Conservation (phyloP, 2,888 invertebrate species). For the Podotricha telesiphe region DNA sequence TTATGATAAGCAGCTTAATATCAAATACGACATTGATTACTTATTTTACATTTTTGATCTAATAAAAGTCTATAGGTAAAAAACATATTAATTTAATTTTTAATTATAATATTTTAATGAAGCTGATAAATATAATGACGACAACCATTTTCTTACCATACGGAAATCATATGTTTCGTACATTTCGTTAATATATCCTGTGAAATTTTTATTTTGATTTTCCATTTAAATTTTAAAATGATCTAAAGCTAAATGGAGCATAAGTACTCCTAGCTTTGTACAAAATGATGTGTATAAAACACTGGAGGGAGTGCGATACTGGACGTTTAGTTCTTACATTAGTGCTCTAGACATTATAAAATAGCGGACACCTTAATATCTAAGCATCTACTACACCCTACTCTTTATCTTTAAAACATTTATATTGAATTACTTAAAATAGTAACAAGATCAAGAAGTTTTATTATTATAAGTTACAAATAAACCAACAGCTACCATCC, state of each 20-base stretch:
- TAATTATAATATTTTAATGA: no score
- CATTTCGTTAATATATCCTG: neutral
- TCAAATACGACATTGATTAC: no score
- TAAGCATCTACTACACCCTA: conserved; percentile 38
- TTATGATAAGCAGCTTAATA: no score
- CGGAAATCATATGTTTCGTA: neutral
- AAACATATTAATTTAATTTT: no score
- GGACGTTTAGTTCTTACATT: conserved; percentile 66
- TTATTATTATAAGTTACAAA: conserved; percentile 16
- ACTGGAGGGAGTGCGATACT: conserved; percentile 84
- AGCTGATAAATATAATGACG: no score
- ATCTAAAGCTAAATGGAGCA: conserved; percentile 64
- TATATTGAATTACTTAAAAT: conserved; percentile 13
- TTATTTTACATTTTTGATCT: no score
- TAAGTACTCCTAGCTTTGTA: conserved; percentile 72
- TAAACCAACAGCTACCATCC: neutral
- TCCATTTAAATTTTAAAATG: conserved; percentile 27
- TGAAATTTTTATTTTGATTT: neutral
- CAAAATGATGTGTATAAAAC: conserved; percentile 78
- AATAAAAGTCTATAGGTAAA: no score
- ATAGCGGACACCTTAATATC: conserved; percentile 52
- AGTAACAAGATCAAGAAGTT: neutral
- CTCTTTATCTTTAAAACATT: conserved; percentile 18
- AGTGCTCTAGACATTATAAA: conserved; percentile 28
- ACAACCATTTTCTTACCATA: no score